phyloP scores from a whole-genome alignment of 2,888 invertebrate species.

The Acrobasis repandana region DNA sequence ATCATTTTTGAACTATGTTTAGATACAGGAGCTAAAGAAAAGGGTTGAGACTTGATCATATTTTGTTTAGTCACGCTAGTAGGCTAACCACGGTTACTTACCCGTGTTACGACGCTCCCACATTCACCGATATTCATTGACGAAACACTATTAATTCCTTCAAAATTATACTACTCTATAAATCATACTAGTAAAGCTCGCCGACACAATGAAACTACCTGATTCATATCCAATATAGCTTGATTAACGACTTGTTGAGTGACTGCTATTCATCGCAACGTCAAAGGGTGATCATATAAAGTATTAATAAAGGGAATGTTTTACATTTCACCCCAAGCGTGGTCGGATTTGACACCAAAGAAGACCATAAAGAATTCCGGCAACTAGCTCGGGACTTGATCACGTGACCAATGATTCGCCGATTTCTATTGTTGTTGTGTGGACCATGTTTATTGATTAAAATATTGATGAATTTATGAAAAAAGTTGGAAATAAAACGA shows the following conservation, averaged over 20 bases:
- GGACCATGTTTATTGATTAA: conserved; percentile 6
- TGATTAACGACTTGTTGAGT: conserved; percentile 82
- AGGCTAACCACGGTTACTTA: neutral
- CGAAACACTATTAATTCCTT: conserved; percentile 33
- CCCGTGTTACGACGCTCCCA: conserved; percentile 19
- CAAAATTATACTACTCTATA: conserved; percentile 65
- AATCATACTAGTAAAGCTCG: conserved; percentile 68
- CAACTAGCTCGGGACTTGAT: conserved; percentile 15
- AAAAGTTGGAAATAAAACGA: neutral
- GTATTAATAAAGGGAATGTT: conserved; percentile 76
- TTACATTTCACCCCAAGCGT: conserved; percentile 60
- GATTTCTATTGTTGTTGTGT: conserved; percentile 14
- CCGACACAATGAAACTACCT: conserved; percentile 80
- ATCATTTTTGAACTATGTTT: too few relatives aligned
- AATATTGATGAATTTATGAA: conserved; percentile 2
- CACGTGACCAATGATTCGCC: conserved; percentile 21
- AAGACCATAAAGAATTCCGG: conserved; percentile 29
- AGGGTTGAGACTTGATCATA: neutral
- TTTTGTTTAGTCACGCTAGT: conserved; percentile 20
- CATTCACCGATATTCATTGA: conserved; percentile 19
- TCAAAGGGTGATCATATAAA: conserved; percentile 78
- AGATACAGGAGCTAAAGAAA: too few relatives aligned
- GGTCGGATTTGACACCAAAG: conserved; percentile 40
- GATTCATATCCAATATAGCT: conserved; percentile 74
- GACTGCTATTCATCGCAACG: conserved; percentile 74